Evolutionary conservation across 2,888 invertebrate genomes (phyloP).

Genomic region (Cerceris rybyensis): DNA sequence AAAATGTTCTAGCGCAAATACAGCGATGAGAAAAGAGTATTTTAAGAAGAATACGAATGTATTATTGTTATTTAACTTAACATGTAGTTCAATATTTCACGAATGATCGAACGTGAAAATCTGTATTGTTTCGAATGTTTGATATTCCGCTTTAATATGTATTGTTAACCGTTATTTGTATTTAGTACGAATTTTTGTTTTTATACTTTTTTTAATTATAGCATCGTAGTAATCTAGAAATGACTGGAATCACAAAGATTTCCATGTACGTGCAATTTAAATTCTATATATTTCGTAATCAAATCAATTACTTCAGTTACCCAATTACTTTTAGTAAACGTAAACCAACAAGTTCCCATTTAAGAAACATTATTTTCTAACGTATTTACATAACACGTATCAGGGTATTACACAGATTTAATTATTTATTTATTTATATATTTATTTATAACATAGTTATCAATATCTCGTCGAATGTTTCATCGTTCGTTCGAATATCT

Average conservation of each 20-base stretch:
- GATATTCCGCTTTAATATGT: neutral
- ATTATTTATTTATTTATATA: constrained; percentile 61
- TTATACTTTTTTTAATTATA: neutral
- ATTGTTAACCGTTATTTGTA: neutral
- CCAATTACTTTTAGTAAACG: neutral
- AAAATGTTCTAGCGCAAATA: too few species aligned
- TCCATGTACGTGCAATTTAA: neutral
- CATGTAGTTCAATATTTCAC: neutral
- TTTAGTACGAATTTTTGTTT: neutral
- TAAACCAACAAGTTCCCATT: neutral
- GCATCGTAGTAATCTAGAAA: neutral
- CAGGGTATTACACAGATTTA: constrained; percentile 58
- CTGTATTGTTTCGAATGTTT: neutral
- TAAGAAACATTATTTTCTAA: constrained; percentile 2
- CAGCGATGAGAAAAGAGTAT: too few species aligned
- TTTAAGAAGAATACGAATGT: too few species aligned
- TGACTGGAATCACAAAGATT: neutral
- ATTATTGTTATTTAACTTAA: too few species aligned
- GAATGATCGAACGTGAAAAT: neutral
- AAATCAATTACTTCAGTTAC: too few species aligned
- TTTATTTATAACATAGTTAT: constrained; percentile 68
- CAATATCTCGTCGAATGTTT: constrained; percentile 62
- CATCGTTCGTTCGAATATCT: constrained; percentile 42
- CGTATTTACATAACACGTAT: constrained; percentile 64
- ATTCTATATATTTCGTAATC: too few species aligned